Percentiles rank a stretch among this genome's conserved stretches.
Evolutionary conservation across 2,888 invertebrate genomes (phyloP).

Genomic region (Arrhopalites spinosus): DNA sequence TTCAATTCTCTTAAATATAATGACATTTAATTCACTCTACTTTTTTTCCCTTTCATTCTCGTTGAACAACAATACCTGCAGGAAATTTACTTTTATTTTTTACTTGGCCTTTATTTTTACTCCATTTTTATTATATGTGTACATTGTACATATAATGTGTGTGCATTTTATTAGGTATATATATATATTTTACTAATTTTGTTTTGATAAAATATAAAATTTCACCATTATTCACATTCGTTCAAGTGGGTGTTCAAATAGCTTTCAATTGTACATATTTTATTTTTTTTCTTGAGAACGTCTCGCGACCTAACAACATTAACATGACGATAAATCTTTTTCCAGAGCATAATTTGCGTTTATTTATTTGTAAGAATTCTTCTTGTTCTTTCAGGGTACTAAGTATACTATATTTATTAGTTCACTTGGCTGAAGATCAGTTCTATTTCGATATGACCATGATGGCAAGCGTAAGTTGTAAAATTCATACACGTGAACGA

Average conservation of each 20-base stretch:
- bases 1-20: neutral
- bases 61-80: neutral
- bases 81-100: neutral
- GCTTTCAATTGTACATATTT: neutral
- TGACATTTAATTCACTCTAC: neutral
- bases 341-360: neutral
- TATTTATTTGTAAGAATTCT: too few species aligned
- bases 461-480: too few species aligned
- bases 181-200: neutral
- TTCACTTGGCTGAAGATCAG: too few species aligned
- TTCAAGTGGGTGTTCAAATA: neutral
- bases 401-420: too few species aligned
- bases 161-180: neutral
- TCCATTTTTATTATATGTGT: too few species aligned
- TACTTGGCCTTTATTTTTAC: too few species aligned
- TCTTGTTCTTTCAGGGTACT: too few species aligned
- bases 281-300: neutral
- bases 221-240: slow-evolving; percentile 1
- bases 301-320: neutral
- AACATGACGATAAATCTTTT: neutral
- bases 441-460: too few species aligned
- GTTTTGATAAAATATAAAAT: neutral
- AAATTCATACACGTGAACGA: too few species aligned
- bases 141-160: neutral
- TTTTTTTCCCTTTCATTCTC: neutral